Evolutionary conservation across 2,113 vertebrate genomes (phyloP), one percentile per base, ranked within the genome.

Genomic region (Tamias sibiricus): DNA sequence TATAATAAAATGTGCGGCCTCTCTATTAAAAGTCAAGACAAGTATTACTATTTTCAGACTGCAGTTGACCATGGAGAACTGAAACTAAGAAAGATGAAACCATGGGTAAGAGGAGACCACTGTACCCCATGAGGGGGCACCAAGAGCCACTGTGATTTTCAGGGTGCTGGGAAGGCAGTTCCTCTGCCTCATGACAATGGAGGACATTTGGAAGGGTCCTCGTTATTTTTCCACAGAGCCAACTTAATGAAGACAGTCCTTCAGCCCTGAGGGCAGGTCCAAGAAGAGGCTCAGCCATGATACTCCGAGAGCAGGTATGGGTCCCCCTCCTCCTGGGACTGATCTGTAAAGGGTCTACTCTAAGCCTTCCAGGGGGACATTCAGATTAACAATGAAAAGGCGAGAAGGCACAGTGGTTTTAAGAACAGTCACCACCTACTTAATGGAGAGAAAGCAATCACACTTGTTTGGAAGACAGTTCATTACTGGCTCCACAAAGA

Each of bases 321-420:
- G 30, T 0, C 0, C 0, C 30, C 77, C 26, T 2, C 17, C 37
- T 13, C 42, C 8, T 0, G 0, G 0, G 22, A 17, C 72, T 54
- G 54, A 64, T 47, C 62, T 42, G n/a, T 22, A 54, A 17, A 13
- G 80, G 72, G 42, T 75, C 72, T 69, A 40, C 49, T 69, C 37
- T 7, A 40, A 16, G 47, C 44, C 79, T 97, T 88, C 76, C 40
- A 35, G 49, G 90, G 75, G 92, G 71, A 92, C 2, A 17, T 16
- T 76, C 62, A 68, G 13, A 59, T 74, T 82, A 64, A 87, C 35
- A 64, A 85, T 35, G 88, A 13, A 92, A 94, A 97, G 91, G 96
- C 26, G 89, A 96, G 97, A 98, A 98, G 98, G 95, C 95, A 98
- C 94, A 22, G 57, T 22, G 93, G 93, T 90, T 88, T 47, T 44